These are phyloP conservation scores for Sarcophaga caerulescens DNA, from an alignment of 2,888 invertebrate species.

Conservation along the genomic window DNA sequence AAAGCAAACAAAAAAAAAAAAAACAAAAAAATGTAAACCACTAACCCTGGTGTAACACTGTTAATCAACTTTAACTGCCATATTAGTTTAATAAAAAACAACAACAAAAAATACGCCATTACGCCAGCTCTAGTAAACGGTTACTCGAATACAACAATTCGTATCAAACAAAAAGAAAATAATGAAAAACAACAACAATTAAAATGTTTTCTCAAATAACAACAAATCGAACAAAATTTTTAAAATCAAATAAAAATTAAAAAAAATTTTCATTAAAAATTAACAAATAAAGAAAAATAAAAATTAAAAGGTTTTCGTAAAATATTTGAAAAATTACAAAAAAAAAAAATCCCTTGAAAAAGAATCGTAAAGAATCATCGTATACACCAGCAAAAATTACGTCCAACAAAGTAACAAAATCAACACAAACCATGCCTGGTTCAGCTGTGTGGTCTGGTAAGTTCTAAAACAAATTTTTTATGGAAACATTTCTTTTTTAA, in stretches of 20 bases:
- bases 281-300: neutral
- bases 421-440: conserved; percentile 81
- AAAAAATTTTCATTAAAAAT: neutral
- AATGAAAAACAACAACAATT: conserved; percentile 6
- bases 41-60: conserved; percentile 34
- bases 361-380: conserved; percentile 27
- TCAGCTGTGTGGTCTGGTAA: conserved; percentile 81
- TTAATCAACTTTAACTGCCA: conserved; percentile 53
- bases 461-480: conserved; percentile 70
- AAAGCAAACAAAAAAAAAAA: neutral
- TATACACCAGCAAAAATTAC: conserved; percentile 72
- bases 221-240: neutral
- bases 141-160: conserved; percentile 24
- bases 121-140: conserved; percentile 8
- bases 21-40: conserved; percentile 1
- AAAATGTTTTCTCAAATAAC: neutral
- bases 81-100: conserved; percentile 55
- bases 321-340: conserved; percentile 16
- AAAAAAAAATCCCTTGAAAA: neutral
- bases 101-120: conserved; percentile 13
- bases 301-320: neutral
- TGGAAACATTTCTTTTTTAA: conserved; percentile 10
- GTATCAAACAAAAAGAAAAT: conserved; percentile 30
- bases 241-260: neutral
- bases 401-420: conserved; percentile 73